Conservation (phyloP, 2,113 vertebrate species). For the Malaclemys terrapin region DNA sequence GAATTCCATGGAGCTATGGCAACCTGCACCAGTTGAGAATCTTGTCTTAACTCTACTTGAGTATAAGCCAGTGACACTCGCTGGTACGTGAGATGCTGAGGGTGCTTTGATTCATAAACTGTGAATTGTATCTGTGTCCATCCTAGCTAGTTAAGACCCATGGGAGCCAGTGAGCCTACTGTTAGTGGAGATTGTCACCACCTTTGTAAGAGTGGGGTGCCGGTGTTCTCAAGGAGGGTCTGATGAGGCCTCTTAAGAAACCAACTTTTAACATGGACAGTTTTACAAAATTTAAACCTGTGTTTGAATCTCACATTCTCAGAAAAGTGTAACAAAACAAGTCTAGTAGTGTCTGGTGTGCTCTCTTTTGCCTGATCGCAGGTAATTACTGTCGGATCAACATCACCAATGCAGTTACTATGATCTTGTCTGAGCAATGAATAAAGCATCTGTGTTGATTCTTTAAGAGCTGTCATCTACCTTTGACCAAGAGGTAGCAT, state of each 20-base stretch:
- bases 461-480: neutral
- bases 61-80: neutral
- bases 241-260: neutral
- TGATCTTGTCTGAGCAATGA: neutral
- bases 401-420: neutral
- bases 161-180: neutral
- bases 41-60: neutral
- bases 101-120: neutral
- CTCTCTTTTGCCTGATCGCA: too few relatives aligned
- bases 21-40: neutral
- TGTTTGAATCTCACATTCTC: neutral
- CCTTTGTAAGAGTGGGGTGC: neutral
- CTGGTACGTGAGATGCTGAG: neutral
- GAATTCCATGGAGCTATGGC: accelerated
- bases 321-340: neutral
- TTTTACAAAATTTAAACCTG: neutral
- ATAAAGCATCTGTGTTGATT: neutral
- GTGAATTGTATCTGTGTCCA: neutral
- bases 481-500: neutral
- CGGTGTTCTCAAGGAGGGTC: neutral
- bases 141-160: neutral
- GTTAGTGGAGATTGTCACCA: neutral
- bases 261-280: neutral
- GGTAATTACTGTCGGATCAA: neutral
- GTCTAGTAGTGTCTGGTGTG: neutral